phyloP scores from a whole-genome alignment of 2,888 invertebrate genomes.

The Hololepta plana region DNA sequence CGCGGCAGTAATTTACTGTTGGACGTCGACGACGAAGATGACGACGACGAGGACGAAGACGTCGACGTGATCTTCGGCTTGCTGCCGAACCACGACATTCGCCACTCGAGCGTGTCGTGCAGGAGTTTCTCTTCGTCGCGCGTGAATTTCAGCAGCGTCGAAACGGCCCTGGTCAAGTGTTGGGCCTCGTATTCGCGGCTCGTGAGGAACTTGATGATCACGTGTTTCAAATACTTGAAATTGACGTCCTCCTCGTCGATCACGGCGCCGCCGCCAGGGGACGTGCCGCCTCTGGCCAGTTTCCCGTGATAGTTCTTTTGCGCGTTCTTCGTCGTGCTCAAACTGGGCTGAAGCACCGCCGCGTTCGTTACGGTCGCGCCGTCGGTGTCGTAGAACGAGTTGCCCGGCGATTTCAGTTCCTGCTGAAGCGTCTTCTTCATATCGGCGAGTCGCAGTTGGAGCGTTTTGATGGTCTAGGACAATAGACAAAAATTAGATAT shows the following conservation, averaged over 20 bases:
- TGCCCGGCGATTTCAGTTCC: conserved; percentile 43
- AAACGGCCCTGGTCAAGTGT: conserved; percentile 75
- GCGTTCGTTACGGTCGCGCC: conserved; percentile 27
- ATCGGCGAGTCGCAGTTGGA: conserved; percentile 74
- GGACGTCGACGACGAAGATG: no score
- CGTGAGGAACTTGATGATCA: conserved; percentile 81
- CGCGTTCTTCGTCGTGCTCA: conserved; percentile 24
- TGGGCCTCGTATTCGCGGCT: conserved; percentile 75
- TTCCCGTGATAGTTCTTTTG: no score
- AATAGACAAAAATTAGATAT: no score
- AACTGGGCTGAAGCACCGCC: conserved; percentile 45
- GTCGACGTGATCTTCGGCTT: conserved; percentile 27
- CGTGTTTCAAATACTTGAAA: conserved; percentile 80
- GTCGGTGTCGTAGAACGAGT: conserved; percentile 35
- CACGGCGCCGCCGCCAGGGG: conserved; percentile 8
- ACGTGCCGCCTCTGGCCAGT: no score
- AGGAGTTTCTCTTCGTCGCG: conserved; percentile 75
- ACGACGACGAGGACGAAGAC: no score
- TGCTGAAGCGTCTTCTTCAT: conserved; percentile 83
- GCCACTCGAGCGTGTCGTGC: conserved; percentile 60
- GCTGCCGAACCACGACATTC: conserved; percentile 52
- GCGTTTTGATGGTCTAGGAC: conserved; percentile 64
- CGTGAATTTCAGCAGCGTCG: conserved; percentile 64
- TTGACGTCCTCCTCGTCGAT: conserved; percentile 48
- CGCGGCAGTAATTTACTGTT: no score